phyloP scores from a whole-genome alignment of 1,140 invertebrate species.

The Drosophila micromelanica region DNA sequence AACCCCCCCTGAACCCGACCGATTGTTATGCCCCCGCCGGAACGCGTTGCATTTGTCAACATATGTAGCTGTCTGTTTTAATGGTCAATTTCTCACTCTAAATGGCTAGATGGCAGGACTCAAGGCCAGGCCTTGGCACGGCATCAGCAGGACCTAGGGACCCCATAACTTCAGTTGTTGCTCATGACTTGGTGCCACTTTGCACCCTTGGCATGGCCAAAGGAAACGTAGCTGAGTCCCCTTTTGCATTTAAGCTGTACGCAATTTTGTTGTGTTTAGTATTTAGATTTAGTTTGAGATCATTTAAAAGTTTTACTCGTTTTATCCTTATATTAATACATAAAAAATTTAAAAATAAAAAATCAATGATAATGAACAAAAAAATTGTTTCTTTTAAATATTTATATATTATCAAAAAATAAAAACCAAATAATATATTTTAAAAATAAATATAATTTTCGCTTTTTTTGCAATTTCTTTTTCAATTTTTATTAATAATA shows the following conservation, averaged over 20 bases:
- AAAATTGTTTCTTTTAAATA: too few relatives aligned
- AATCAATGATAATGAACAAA: too few relatives aligned
- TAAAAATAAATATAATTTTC: neutral
- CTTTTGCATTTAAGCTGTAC: neutral
- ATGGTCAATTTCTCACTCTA: conserved; percentile 84
- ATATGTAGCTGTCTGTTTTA: conserved; percentile 81
- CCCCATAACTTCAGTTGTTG: conserved; percentile 1
- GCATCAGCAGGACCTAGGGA: conserved; percentile 11
- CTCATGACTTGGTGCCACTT: conserved; percentile 12
- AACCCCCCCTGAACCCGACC: neutral
- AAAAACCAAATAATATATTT: neutral
- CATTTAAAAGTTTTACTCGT: too few relatives aligned
- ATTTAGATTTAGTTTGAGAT: neutral
- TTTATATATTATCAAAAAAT: too few relatives aligned
- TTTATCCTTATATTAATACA: too few relatives aligned
- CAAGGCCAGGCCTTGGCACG: conserved; percentile 7
- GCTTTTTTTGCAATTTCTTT: too few relatives aligned
- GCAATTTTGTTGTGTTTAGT: neutral
- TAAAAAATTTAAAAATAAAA: too few relatives aligned
- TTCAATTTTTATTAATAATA: too few relatives aligned
- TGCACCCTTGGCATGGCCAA: conserved; percentile 16
- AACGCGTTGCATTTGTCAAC: conserved; percentile 80
- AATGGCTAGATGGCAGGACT: conserved; percentile 58
- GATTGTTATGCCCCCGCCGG: conserved; percentile 16
- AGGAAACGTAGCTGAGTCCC: neutral